phyloP scores from a whole-genome alignment of 2,797 vertebrate species.

The Lagocephalus sceleratus region DNA sequence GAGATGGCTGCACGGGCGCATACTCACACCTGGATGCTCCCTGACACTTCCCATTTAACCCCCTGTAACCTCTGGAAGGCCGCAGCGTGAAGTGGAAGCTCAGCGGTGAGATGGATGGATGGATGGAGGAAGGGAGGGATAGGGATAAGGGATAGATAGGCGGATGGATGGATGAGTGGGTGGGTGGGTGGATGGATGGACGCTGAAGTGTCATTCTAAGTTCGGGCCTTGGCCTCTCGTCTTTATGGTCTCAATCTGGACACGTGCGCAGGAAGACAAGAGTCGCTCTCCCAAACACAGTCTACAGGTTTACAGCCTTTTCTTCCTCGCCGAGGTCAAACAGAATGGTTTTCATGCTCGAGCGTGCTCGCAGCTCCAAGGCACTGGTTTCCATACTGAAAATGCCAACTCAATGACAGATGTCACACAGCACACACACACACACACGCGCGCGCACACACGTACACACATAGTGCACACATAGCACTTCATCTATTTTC shows the following conservation, averaged over 20 bases:
- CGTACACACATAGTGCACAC: conserved; percentile 30
- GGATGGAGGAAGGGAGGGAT: too few relatives aligned
- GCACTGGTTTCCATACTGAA: conserved; percentile 54
- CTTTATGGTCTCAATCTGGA: conserved; percentile 30
- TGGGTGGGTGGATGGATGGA: too few relatives aligned
- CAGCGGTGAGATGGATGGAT: conserved; percentile 9
- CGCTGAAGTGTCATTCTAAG: conserved; percentile 11
- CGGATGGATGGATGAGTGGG: neutral
- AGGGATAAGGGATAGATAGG: too few relatives aligned
- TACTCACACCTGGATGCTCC: conserved; percentile 38
- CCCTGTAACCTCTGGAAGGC: conserved; percentile 15
- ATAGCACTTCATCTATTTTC: conserved; percentile 63
- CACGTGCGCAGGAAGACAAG: conserved; percentile 11
- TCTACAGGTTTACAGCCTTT: conserved; percentile 29
- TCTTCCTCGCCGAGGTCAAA: conserved; percentile 50
- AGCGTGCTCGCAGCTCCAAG: conserved; percentile 34
- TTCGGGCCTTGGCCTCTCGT: conserved; percentile 29
- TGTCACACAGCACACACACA: conserved; percentile 48
- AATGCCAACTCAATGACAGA: conserved; percentile 63
- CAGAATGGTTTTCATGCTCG: conserved; percentile 56
- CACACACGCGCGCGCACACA: conserved; percentile 20
- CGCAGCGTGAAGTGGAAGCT: conserved; percentile 34
- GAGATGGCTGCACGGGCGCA: conserved; percentile 17
- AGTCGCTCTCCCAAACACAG: conserved; percentile 3
- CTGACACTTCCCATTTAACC: conserved; percentile 49